Evolutionary conservation across 2,113 vertebrate genomes (phyloP), one percentile per base, ranked within the genome.

Genomic region (Leptodactylus fuscus): DNA sequence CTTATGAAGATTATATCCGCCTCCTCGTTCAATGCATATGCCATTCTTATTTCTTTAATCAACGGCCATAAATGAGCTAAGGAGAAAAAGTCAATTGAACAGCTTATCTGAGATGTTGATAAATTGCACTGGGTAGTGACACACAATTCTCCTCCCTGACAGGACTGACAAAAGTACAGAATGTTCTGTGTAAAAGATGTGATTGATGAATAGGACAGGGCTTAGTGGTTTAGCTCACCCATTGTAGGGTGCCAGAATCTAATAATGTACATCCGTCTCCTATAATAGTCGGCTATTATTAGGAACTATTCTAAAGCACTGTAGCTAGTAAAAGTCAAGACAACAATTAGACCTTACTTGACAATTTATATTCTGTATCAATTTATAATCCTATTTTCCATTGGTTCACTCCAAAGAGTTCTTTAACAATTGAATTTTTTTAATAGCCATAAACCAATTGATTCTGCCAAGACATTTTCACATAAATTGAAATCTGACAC

Each of bases 71-170:
- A 69, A 69, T 69, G 65, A 69, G 65, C 65, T 38, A 22, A 20
- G 62, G 29, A 67, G 29, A 36, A 65, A 67, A 67, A 69, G 65
- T 69, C 65, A 69, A 38, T 69, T 36, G 65, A 34, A 69, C 7
- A 38, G 65, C 34, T 69, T 69, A 69, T 69, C 65, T 36, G 29
- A 36, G 62, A 67, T 67, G 65, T 22, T 69, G 65, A 69, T 69
- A 34, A 69, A 69, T 69, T 69, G 34, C 65, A 36, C 34, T 22
- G 34, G 34, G 2, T 69, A 38, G 65, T 69, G 65, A 69, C 34
- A 69, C 32, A 34, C 65, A 69, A 69, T 69, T 69, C 32, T 69
- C 62, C 62, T 65, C 62, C 32, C 29, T 69, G 65, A 69, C 65
- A 69, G 34, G 34, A 38, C 16, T 38, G 65, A 69, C 32, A 69